phyloP scores from a whole-genome alignment of 2,113 vertebrate species.

The Tachysurus fulvidraco region DNA sequence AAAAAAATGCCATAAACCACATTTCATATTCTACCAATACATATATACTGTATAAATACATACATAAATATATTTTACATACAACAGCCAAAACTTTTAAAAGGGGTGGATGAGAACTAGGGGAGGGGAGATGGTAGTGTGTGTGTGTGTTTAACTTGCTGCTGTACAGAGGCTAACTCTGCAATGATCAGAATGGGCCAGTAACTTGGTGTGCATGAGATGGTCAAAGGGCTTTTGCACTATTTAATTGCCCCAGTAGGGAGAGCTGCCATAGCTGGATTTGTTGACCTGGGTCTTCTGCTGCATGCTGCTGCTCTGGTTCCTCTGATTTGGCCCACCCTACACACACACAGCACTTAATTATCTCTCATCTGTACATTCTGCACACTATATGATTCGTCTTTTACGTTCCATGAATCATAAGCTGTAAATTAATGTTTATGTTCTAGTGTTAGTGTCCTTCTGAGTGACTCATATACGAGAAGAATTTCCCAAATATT shows the following conservation, averaged over 20 bases:
- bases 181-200: conserved; percentile 55
- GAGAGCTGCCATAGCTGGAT: conserved; percentile 96
- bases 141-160: conserved; percentile 68
- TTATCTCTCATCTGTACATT: not conserved
- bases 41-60: conserved; percentile 85
- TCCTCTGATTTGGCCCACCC: conserved; percentile 89
- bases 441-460: not conserved
- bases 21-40: conserved; percentile 81
- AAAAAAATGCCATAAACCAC: conserved; percentile 75
- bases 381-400: not conserved
- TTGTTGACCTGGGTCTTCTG: conserved; percentile 99
- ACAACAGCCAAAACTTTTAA: conserved; percentile 81
- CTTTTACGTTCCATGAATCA: not conserved
- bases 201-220: conserved; percentile 18
- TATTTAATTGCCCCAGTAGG: conserved; percentile 92
- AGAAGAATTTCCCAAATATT: not conserved
- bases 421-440: not conserved
- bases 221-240: conserved; percentile 37
- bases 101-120: conserved; percentile 76
- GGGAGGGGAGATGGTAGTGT: conserved; percentile 65
- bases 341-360: conserved; percentile 55
- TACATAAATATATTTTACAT: conserved; percentile 85
- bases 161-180: conserved; percentile 62
- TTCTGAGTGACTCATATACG: not conserved
- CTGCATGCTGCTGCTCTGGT: conserved; percentile 93